Base-by-base conservation (phyloP, 2,113 vertebrate species). In the Pycnonotus jocosus region DNA sequence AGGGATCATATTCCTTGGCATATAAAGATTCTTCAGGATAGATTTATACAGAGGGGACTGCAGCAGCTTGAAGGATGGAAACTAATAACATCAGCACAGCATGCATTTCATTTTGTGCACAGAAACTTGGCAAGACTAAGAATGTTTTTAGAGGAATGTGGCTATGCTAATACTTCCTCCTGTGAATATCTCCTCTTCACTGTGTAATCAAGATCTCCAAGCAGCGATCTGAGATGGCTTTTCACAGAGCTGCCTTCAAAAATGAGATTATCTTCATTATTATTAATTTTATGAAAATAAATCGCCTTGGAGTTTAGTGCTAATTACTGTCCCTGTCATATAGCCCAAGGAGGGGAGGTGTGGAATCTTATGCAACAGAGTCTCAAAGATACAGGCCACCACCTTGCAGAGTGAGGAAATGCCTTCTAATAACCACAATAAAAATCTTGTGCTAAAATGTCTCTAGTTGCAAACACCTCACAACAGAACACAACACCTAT, bases 81-180 rank as follows among this genome's bases (percentile, higher is more conserved):
- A 60, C 86, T 96, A 88, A 96, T 97, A 96, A 96, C 91, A 96
- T 90, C 92, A 96, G 95, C 94, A 93, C 81, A 96, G 95, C 65
- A 68, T 94, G 90, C 37, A 2, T 66, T 92, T 88, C 77, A 94
- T 92, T 96, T 95, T 95, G 84, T 95, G 83, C 81, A 93, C 61
- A 96, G 92, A 92, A 97, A 93, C 83, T 96, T 97, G 91, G 91
- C 92, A 97, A 93, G 84, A 88, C 66, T 72, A 51, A 21, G 93
- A 95, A 56, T 92, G 84, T 94, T 97, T 97, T 93, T 85, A 93
- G 91, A 30, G 92, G 81, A 97, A 79, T 72, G 84, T 92, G 79
- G 73, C 90, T 95, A 24, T 92, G 93, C 44, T 96, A 93, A 94
- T 96, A 61, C 94, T 94, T 81, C 87, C 95, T 96, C 76, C 72